These are phyloP conservation scores for Argyrosomus regius DNA, from an alignment of 2,797 vertebrate genomes.

Conservation along the genomic window DNA sequence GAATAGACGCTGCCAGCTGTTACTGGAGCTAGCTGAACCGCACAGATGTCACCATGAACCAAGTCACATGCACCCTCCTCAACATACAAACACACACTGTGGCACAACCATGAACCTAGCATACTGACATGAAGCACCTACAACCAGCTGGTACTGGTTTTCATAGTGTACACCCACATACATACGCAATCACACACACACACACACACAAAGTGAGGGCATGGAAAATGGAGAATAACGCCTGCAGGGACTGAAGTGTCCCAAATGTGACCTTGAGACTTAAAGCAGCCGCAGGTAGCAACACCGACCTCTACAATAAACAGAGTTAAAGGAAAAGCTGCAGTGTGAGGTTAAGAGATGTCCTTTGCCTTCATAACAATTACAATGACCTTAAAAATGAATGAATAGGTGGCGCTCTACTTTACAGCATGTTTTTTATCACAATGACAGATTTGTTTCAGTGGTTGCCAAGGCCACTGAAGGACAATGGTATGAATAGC, in stretches of 20 bases:
- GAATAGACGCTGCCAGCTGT: slow-evolving; percentile 78
- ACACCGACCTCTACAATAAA: slow-evolving; percentile 22
- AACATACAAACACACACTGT: slow-evolving; percentile 3
- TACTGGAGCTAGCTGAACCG: slow-evolving; percentile 48
- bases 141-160: slow-evolving; percentile 57
- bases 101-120: not conserved
- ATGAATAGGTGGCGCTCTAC: not conserved
- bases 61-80: slow-evolving; percentile 9
- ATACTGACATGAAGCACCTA: slow-evolving; percentile 43
- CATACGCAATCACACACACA: not conserved
- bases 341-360: not conserved
- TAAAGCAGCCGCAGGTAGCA: slow-evolving; percentile 27
- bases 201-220: slow-evolving; percentile 1
- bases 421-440: not conserved
- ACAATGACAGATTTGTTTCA: slow-evolving; percentile 10
- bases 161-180: slow-evolving; percentile 11
- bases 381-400: slow-evolving; percentile 4
- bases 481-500: not conserved
- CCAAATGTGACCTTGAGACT: slow-evolving; percentile 48
- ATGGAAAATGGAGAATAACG: slow-evolving; percentile 19
- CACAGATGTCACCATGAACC: slow-evolving; percentile 47
- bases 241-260: slow-evolving; percentile 4
- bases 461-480: slow-evolving; percentile 6
- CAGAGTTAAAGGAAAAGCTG: slow-evolving; percentile 4
- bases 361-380: slow-evolving; percentile 16